Conservation (phyloP, 2,797 vertebrate species). For the Allochrocebus solatus region DNA sequence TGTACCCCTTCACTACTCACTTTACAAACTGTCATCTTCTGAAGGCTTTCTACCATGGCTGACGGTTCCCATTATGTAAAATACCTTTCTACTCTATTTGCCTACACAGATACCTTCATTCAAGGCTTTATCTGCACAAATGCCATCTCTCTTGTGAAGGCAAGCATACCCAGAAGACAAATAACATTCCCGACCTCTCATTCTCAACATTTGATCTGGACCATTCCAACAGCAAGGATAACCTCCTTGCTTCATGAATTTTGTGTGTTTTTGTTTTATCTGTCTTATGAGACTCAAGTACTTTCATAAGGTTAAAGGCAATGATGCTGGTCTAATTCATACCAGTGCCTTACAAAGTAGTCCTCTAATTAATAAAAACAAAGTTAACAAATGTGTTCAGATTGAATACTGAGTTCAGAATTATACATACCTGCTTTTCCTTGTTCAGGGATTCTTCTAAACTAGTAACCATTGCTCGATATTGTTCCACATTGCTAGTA, state of each 20-base stretch:
- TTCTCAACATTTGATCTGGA: neutral
- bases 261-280: neutral
- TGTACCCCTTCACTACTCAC: neutral
- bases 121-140: neutral
- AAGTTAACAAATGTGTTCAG: neutral
- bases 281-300: neutral
- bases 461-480: conserved; percentile 93
- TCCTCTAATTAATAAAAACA: neutral
- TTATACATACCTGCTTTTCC: conserved; percentile 93
- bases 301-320: neutral
- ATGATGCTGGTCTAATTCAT: neutral
- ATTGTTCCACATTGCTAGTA: conserved; percentile 92
- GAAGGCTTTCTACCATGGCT: neutral
- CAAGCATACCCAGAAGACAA: neutral
- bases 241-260: neutral
- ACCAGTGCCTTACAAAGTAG: neutral
- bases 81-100: neutral
- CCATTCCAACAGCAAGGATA: neutral
- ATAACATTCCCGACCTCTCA: neutral
- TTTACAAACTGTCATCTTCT: neutral
- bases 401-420: neutral
- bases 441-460: conserved; percentile 95
- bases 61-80: neutral
- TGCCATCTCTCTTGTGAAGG: neutral
- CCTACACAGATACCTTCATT: neutral